Evolutionary conservation across 2,888 invertebrate genomes (phyloP).

Genomic region (Himalopsyche tibetana): DNA sequence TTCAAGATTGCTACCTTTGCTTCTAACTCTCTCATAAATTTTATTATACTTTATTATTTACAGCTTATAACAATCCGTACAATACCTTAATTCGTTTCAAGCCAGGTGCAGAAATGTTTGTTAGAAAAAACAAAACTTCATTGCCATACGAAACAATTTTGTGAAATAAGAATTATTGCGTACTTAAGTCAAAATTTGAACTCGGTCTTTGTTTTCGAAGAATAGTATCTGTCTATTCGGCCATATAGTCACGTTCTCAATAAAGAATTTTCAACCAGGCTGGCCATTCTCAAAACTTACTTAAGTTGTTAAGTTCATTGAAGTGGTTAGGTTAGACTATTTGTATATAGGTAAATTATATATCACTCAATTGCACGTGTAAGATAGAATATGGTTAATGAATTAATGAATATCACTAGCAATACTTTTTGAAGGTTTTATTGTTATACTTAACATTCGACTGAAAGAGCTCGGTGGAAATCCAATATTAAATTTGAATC

Average conservation of each 20-base stretch:
- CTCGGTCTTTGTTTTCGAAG: constrained; percentile 19
- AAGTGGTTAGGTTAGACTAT: too few species aligned
- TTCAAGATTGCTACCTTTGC: too few species aligned
- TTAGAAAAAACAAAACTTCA: not conserved
- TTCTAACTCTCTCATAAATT: too few species aligned
- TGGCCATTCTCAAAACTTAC: not conserved
- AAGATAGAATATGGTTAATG: too few species aligned
- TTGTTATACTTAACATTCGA: too few species aligned
- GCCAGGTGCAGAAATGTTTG: not conserved
- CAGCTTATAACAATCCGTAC: not conserved
- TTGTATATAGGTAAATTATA: too few species aligned
- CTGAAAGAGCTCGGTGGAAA: too few species aligned
- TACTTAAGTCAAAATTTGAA: constrained; percentile 14
- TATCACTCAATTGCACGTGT: too few species aligned
- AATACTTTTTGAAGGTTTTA: too few species aligned
- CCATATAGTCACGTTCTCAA: constrained; percentile 54
- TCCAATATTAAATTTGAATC: too few species aligned
- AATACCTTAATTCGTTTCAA: not conserved
- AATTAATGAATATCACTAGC: too few species aligned
- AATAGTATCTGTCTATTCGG: constrained; percentile 28
- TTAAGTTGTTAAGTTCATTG: not conserved
- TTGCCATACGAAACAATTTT: constrained; percentile 21
- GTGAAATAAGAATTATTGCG: constrained; percentile 20
- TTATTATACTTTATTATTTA: too few species aligned
- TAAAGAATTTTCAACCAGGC: constrained; percentile 5